Evolutionary conservation across 2,113 vertebrate genomes (phyloP).

Genomic region (Lagopus leucura): DNA sequence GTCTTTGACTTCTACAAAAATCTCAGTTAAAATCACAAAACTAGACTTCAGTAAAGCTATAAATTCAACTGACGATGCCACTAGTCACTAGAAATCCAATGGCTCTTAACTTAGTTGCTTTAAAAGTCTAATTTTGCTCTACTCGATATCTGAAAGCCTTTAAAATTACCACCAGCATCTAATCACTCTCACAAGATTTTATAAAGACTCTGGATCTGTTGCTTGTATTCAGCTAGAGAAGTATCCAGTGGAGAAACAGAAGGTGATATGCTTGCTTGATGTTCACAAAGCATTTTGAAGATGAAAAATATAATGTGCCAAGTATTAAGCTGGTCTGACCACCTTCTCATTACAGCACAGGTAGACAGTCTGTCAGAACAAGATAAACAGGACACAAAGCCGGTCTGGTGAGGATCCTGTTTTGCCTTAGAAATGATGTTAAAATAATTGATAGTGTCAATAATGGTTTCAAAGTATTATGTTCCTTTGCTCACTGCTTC

Average conservation of each 20-base stretch:
- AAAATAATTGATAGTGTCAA: constrained; percentile 51
- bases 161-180: background rate
- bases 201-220: background rate
- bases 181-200: background rate
- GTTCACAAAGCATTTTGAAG: constrained; percentile 18
- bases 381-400: constrained; percentile 10
- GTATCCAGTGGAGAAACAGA: background rate
- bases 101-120: background rate
- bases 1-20: background rate
- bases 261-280: background rate
- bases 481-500: constrained; percentile 51
- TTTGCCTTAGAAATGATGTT: constrained; percentile 59
- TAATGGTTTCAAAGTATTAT: constrained; percentile 52
- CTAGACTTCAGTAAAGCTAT: background rate
- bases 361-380: constrained; percentile 35
- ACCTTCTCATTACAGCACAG: background rate
- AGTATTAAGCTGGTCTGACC: background rate
- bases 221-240: background rate
- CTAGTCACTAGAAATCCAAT: background rate
- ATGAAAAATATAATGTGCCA: background rate
- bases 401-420: constrained; percentile 23
- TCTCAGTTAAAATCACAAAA: background rate
- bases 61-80: background rate
- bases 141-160: background rate
- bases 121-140: background rate